phyloP scores from a whole-genome alignment of 1,140 invertebrate species.

The Oncopodura yosiiana region DNA sequence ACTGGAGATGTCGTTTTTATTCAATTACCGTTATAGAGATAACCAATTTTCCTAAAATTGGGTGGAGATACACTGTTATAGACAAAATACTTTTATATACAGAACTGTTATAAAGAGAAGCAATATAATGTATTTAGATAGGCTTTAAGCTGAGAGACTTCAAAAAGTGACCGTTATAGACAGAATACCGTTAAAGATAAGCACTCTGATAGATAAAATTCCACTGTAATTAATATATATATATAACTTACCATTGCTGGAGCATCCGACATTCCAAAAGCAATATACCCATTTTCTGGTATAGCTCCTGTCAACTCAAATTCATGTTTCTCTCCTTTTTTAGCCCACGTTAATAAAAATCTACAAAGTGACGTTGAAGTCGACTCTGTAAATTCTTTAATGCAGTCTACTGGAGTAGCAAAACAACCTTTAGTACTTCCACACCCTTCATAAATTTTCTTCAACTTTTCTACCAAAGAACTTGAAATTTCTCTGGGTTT shows the following conservation, averaged over 20 bases:
- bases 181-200: no score
- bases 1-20: no score
- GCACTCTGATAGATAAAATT: no score
- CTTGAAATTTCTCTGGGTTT: background rate
- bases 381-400: constrained; percentile 37
- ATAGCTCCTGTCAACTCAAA: constrained; percentile 52
- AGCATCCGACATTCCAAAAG: constrained; percentile 62
- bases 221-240: background rate
- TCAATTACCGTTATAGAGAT: no score
- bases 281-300: constrained; percentile 51
- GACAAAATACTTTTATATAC: no score
- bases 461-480: constrained; percentile 35
- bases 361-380: constrained; percentile 50
- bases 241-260: constrained; percentile 52
- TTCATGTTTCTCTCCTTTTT: constrained; percentile 55
- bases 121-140: no score
- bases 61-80: no score
- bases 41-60: no score
- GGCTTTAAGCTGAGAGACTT: no score
- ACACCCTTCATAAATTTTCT: constrained; percentile 66
- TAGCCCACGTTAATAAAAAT: constrained; percentile 56
- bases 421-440: constrained; percentile 66
- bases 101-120: no score
- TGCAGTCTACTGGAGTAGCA: constrained; percentile 58
- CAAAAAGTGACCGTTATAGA: no score